Conservation (phyloP, 2,113 vertebrate species). For the Aix galericulata region DNA sequence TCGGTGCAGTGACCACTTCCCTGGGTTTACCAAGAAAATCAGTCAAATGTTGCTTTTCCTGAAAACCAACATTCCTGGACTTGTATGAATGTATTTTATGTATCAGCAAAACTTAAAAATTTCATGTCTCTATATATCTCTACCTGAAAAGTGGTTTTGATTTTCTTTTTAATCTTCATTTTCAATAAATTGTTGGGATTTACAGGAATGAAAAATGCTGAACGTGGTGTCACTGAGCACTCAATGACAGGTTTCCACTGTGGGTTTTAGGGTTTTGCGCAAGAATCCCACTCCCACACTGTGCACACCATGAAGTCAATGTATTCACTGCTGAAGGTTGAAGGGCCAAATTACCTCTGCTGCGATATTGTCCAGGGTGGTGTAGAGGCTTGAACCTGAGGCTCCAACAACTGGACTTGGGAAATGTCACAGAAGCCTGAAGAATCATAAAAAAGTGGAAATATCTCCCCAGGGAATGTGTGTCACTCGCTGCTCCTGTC, state of each 20-base stretch:
- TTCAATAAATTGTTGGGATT: background rate
- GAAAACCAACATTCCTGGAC: background rate
- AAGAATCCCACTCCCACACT: background rate
- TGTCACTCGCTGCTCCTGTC: background rate
- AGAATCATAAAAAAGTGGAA: constrained; percentile 32
- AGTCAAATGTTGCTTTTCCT: background rate
- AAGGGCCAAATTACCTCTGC: background rate
- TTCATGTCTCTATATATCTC: background rate
- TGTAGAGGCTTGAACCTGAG: background rate
- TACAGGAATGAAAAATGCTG: background rate
- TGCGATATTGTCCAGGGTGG: background rate
- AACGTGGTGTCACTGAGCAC: background rate
- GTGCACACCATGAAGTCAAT: background rate
- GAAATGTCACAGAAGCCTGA: constrained; percentile 19
- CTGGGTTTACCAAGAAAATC: background rate
- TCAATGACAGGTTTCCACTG: fast-evolving
- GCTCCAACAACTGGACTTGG: background rate
- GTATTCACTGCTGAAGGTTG: background rate
- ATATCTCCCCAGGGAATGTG: background rate
- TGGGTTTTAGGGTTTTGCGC: background rate
- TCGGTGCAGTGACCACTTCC: too few relatives aligned
- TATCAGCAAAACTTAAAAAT: background rate
- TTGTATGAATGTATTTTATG: background rate
- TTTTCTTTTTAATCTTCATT: background rate
- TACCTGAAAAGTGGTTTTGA: background rate